Evolutionary conservation across 2,113 vertebrate genomes (phyloP).

Genomic region (Azemiops feae): DNA sequence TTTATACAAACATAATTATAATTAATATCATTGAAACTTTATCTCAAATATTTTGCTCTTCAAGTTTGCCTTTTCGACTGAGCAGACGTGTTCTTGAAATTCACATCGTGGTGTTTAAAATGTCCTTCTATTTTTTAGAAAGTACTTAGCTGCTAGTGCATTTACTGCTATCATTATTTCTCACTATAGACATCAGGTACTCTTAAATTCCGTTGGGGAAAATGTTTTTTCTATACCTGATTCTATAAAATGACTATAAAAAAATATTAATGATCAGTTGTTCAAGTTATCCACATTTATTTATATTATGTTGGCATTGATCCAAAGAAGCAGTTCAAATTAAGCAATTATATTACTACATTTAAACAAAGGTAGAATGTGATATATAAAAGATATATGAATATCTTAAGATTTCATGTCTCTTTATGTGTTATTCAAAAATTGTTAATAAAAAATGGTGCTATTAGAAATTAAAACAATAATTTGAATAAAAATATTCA

Average conservation of each 20-base stretch:
- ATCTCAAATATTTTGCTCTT: conserved; percentile 1
- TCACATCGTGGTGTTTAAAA: background rate
- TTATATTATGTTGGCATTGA: conserved; percentile 47
- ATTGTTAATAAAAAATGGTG: conserved; percentile 44
- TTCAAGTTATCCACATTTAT: conserved; percentile 4
- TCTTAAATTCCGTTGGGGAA: conserved; percentile 5
- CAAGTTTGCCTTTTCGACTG: background rate
- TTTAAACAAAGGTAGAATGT: conserved; percentile 33
- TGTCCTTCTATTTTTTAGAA: background rate
- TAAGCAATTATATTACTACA: conserved; percentile 42
- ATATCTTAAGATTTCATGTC: conserved; percentile 37
- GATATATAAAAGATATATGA: background rate
- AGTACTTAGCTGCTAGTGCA: background rate
- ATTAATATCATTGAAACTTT: background rate
- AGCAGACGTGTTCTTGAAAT: background rate
- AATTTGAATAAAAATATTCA: conserved; percentile 54
- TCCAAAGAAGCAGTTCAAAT: conserved; percentile 29
- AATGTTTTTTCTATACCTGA: conserved; percentile 40
- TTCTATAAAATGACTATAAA: conserved; percentile 39
- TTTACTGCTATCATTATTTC: conserved; percentile 54
- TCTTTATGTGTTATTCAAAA: conserved; percentile 65
- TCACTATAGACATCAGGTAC: conserved; percentile 35
- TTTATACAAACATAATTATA: background rate
- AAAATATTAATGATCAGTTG: conserved; percentile 35
- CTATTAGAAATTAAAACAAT: conserved; percentile 38